Conservation (phyloP, 2,113 vertebrate species). For the Dermatemys mawii region DNA sequence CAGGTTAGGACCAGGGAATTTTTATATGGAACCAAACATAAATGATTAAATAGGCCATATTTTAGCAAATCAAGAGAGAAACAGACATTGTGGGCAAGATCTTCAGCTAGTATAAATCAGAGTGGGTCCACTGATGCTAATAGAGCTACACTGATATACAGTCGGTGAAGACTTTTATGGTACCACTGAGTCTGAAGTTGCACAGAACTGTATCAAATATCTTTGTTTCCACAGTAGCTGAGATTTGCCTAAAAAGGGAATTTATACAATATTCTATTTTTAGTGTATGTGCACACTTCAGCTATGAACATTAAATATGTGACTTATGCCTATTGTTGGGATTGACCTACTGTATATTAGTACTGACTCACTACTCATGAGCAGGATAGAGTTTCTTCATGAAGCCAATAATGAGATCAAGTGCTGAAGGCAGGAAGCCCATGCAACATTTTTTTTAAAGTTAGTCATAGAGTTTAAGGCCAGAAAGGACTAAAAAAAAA, state of each 20-base stretch:
- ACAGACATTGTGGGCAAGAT: neutral
- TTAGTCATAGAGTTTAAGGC: neutral
- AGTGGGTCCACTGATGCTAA: neutral
- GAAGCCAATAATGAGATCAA: neutral
- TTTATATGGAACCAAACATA: neutral
- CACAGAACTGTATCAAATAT: neutral
- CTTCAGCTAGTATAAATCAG: neutral
- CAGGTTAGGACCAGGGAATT: neutral
- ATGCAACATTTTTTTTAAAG: neutral
- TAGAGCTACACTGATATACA: neutral
- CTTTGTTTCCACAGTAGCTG: neutral
- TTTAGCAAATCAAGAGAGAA: conserved; percentile 2
- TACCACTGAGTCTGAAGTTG: neutral
- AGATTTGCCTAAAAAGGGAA: neutral
- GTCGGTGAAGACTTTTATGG: neutral
- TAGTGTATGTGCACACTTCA: neutral
- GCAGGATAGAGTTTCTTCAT: neutral
- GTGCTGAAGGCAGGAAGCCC: neutral
- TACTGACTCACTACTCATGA: neutral
- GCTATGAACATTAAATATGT: neutral
- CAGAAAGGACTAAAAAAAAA: neutral
- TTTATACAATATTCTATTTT: neutral
- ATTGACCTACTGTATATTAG: neutral
- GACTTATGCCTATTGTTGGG: neutral
- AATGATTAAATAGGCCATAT: neutral